These are phyloP conservation scores for Prostheceraeus crozeri DNA, from an alignment of 2,888 invertebrate genomes.

Conservation along the genomic window DNA sequence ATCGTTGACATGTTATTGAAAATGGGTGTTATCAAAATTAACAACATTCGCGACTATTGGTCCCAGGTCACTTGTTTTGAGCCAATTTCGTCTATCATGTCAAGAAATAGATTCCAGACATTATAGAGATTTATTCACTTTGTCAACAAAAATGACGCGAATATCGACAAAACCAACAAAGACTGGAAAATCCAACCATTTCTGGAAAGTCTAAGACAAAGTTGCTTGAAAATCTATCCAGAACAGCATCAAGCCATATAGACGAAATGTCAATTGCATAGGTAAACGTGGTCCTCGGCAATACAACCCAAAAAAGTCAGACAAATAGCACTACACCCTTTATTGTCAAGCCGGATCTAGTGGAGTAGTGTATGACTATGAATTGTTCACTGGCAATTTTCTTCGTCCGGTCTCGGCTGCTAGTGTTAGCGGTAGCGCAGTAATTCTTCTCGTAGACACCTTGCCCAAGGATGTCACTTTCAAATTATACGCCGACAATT, in stretches of 20 bases:
- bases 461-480: constrained; percentile 8
- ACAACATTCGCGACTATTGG: constrained; percentile 19
- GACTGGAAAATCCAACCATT: constrained; percentile 36
- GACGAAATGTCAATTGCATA: no score
- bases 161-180: constrained; percentile 26
- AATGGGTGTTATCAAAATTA: constrained; percentile 45
- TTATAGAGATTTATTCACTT: constrained; percentile 27
- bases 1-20: constrained; percentile 23
- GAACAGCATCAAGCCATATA: constrained; percentile 35
- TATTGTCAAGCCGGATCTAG: constrained; percentile 30
- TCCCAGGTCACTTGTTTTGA: no score
- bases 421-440: constrained; percentile 15
- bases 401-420: no score
- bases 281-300: constrained; percentile 28
- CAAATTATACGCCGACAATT: constrained; percentile 28
- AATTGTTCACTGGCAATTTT: constrained; percentile 36
- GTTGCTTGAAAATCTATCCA: constrained; percentile 33
- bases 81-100: constrained; percentile 20
- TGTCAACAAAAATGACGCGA: constrained; percentile 23
- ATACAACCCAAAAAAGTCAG: constrained; percentile 35
- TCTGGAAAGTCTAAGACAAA: constrained; percentile 35
- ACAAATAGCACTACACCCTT: constrained; percentile 40
- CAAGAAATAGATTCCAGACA: constrained; percentile 28
- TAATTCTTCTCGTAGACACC: not conserved
- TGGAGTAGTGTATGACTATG: constrained; percentile 39